These are phyloP conservation scores for Zeuzera pyrina DNA, from an alignment of 2,888 invertebrate species.

Conservation along the genomic window DNA sequence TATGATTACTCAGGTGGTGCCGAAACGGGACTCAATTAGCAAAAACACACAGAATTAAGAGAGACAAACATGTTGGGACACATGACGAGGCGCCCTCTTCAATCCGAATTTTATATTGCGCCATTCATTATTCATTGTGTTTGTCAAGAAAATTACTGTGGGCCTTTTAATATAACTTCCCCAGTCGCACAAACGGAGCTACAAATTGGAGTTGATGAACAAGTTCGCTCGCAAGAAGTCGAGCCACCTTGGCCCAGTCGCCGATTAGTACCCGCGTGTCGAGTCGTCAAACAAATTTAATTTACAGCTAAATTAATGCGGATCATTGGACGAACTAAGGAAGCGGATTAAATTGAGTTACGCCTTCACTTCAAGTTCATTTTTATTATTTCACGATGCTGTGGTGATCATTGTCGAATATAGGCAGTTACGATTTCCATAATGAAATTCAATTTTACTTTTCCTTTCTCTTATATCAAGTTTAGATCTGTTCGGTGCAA, in stretches of 20 bases:
- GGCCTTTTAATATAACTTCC: constrained; percentile 72
- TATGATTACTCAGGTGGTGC: constrained; percentile 42
- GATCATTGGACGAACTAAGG: constrained; percentile 37
- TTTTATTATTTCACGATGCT: constrained; percentile 8
- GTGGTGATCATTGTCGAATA: constrained; percentile 4
- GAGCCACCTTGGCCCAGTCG: constrained; percentile 41
- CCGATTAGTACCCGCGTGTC: constrained; percentile 49
- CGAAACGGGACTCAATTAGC: constrained; percentile 64
- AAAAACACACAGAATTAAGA: constrained; percentile 69
- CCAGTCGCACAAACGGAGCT: constrained; percentile 33
- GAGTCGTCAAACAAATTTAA: constrained; percentile 51
- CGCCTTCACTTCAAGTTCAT: constrained; percentile 6
- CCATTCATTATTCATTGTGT: constrained; percentile 66
- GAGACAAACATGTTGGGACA: constrained; percentile 63
- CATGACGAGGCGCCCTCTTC: constrained; percentile 55
- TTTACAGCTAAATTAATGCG: constrained; percentile 46
- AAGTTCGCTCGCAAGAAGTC: constrained; percentile 43
- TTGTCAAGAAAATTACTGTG: constrained; percentile 69
- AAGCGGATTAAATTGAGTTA: constrained; percentile 22
- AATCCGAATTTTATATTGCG: constrained; percentile 69
- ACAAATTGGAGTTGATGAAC: constrained; percentile 59
- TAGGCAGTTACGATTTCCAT: not conserved
- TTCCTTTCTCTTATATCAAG: no score
- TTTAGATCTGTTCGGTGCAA: no score
- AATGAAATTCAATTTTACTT: no score